Evolutionary conservation across 2,888 invertebrate genomes (phyloP).

Genomic region (Alloplasta piceator): DNA sequence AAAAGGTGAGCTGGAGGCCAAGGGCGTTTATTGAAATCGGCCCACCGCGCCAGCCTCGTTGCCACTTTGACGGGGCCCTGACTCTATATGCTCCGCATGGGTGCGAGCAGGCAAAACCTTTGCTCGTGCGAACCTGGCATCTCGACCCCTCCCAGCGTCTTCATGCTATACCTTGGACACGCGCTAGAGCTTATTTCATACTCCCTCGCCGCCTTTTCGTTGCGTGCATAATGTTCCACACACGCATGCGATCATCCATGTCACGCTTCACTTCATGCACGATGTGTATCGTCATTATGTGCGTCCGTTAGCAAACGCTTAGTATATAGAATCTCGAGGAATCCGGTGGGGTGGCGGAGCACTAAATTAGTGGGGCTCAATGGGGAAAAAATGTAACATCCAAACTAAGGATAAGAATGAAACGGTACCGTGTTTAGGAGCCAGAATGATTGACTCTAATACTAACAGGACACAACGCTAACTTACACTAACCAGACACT

Average conservation of each 20-base stretch:
- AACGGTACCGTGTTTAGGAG: too few relatives aligned
- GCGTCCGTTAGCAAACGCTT: constrained; percentile 19
- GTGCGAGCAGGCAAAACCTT: constrained; percentile 69
- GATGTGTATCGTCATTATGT: constrained; percentile 16
- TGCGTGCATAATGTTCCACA: constrained; percentile 10
- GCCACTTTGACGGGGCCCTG: constrained; percentile 76
- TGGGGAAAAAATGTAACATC: constrained; percentile 8
- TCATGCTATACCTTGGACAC: constrained; percentile 52
- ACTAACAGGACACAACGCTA: too few relatives aligned
- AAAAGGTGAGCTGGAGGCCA: constrained; percentile 43
- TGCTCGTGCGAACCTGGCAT: constrained; percentile 77
- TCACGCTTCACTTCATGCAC: constrained; percentile 51
- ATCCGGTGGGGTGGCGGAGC: not conserved
- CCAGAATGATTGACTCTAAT: too few relatives aligned
- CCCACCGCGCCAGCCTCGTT: constrained; percentile 76
- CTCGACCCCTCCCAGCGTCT: constrained; percentile 76
- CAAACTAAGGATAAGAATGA: not conserved
- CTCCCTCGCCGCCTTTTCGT: constrained; percentile 5
- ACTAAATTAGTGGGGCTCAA: too few relatives aligned
- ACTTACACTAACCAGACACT: too few relatives aligned
- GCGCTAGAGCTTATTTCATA: constrained; percentile 38
- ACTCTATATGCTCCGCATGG: constrained; percentile 34
- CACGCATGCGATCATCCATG: constrained; percentile 9
- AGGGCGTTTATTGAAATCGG: constrained; percentile 77
- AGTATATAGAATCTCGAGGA: not conserved